Evolutionary conservation across 2,888 invertebrate genomes (phyloP).

Genomic region (Allolobophora icterica): DNA sequence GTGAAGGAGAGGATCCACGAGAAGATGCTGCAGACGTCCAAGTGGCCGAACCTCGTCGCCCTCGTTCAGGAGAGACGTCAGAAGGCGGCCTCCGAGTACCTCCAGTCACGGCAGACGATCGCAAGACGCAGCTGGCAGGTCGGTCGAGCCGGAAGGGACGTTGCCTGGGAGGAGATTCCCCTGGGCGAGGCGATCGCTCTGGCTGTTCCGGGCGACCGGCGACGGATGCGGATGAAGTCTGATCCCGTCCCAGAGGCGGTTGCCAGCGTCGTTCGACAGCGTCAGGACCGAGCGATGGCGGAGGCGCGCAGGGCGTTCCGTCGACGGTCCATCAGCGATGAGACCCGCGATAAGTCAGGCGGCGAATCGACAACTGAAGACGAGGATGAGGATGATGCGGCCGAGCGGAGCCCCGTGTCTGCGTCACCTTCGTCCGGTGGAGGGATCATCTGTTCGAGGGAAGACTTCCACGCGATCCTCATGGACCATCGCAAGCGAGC

Average conservation of each 20-base stretch:
- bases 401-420: background rate
- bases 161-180: background rate
- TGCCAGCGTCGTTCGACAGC: background rate
- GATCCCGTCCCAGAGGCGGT: conserved; percentile 14
- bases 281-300: background rate
- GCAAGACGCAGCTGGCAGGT: conserved; percentile 22
- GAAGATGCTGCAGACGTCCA: conserved; percentile 37
- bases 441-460: conserved; percentile 51
- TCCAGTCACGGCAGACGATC: conserved; percentile 20
- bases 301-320: conserved; percentile 42
- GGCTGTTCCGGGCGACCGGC: background rate
- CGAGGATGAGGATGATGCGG: too few species aligned
- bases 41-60: conserved; percentile 34
- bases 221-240: background rate
- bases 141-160: background rate
- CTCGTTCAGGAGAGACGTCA: conserved; percentile 37
- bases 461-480: conserved; percentile 45
- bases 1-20: conserved; percentile 37
- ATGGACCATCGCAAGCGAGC: conserved; percentile 20
- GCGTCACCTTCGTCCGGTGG: background rate
- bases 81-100: conserved; percentile 37
- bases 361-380: background rate
- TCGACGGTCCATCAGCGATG: conserved; percentile 50
- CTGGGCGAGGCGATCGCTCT: background rate
- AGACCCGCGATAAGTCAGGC: conserved; percentile 32